Base-by-base conservation (phyloP, 2,797 vertebrate species). In the Gymnothorax javanicus region DNA sequence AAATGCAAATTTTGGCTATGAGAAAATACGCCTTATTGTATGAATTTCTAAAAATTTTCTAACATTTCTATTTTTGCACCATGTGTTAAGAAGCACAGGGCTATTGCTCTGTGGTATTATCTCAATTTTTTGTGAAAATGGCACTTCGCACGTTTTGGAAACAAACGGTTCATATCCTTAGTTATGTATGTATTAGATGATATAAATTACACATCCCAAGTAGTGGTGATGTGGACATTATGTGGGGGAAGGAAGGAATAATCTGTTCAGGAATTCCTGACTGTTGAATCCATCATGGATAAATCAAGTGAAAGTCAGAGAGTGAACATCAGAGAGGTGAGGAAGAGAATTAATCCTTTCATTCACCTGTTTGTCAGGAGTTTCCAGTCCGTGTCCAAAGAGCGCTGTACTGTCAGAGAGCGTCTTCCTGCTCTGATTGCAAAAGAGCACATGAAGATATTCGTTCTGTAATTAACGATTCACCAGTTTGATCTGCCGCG, bases 331-430 rank as follows among this genome's bases (percentile, higher is more conserved):
- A 15, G 4, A 60, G 86, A 86, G 81, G 12, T 8, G 2, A 83
- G 64, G 0, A 43, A 50, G 43, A 20, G 62, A 87, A 83, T 59
- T 83, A 83, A 83, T 83, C 23, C 81, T 15, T 82, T 69, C 43
- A 82, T 67, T 54, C 85, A 15, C 43, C 12, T 15, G 9, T 33
- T 64, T 71, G 83, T 86, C 86, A 83, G 73, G 56, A 71, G 73
- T 43, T 17, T 33, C 57, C 54, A 82, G n/a, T 25, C 79, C 86
- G 52, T 86, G 81, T 86, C 62, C 54, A 81, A 81, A 56, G 52
- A 81, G 77, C 5, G 64, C 43, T 73, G 8, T 5, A 23, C 12
- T 43, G 25, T 58, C 62, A 69, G 83, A 20, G 79, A 58, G 62
- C 27, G 71, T 54, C 64, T 83, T 27, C 83, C 58, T 67, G 58